Evolutionary conservation across 2,113 vertebrate species (phyloP), one percentile per base, ranked within the genome.

Genomic region (Hucho hucho): DNA sequence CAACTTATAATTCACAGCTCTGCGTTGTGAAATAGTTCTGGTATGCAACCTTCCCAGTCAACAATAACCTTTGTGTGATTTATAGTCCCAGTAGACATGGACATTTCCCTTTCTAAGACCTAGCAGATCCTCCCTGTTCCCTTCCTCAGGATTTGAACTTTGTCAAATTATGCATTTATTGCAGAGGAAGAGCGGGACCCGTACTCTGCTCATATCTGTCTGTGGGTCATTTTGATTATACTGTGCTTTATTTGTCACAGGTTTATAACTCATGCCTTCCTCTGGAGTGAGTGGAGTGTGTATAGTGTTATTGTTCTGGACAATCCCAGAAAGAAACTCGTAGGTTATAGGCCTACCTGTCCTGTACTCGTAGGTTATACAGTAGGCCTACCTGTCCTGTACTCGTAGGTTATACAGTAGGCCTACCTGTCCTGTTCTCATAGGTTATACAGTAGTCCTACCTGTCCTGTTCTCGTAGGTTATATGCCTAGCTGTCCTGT

Each of bases 91-190:
- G 3, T 67, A 37, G 29, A 66, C 28, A 4, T 29, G 14, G 3
- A 32, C 64, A 32, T 74, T 6, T 64, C 12, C 81, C n/a, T 25
- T 86, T 83, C 73, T 65, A 72, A 63, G 67, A 20, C n/a, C 46
- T 11, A 32, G 2, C 28, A 16, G 69, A 70, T 13, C 81, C 82
- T 86, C 77, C 83, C 75, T 84, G 85, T 83, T 65, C 78, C 9
- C 9, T 74, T 81, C 72, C 75, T 74, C 75, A 71, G 74, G 75
- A 82, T 84, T 49, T 89, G 81, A 89, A 85, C 63, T 78, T 70
- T 77, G 29, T 61, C 11, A 49, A 49, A 49, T 11, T 11, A 6
- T 13, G n/a, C 20, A 59, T 59, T 61, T 59, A 59, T 59, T 59
- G 20, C 58, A 59, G 58, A n/a, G 20, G 20, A 20, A 59, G 4